Evolutionary conservation across 2,113 vertebrate genomes (phyloP).

Genomic region (Hydropotes inermis): DNA sequence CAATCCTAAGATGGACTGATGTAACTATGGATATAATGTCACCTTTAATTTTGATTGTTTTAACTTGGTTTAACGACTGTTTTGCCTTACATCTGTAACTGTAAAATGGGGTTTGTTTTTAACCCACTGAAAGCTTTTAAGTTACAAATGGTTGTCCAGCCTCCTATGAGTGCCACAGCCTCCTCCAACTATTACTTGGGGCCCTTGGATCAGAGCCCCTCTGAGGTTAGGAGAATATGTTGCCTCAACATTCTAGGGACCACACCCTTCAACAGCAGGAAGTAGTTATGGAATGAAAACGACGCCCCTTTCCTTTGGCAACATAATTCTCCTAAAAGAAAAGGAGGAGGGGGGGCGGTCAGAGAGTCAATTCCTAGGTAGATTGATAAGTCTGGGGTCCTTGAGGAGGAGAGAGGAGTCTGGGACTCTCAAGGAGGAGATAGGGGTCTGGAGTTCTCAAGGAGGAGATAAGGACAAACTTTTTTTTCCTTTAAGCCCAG

Average conservation of each 20-base stretch:
- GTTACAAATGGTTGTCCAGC: not conserved
- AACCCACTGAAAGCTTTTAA: not conserved
- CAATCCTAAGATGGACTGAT: not conserved
- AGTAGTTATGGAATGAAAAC: not conserved
- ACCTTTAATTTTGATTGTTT: not conserved
- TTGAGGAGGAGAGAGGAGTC: not conserved
- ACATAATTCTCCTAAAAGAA: not conserved
- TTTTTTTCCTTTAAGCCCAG: not conserved
- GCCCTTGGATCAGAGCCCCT: not conserved
- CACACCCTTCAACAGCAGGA: not conserved
- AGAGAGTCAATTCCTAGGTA: not conserved
- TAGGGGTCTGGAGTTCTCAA: too few species aligned
- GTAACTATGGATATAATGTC: not conserved
- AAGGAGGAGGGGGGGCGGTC: not conserved
- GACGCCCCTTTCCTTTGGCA: not conserved
- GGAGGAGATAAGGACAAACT: not conserved
- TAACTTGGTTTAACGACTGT: not conserved
- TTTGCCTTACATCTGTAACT: not conserved
- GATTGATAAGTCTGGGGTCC: not conserved
- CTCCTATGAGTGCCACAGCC: not conserved
- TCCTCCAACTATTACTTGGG: not conserved
- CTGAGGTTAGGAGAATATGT: not conserved
- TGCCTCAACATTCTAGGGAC: not conserved
- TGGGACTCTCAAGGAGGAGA: not conserved
- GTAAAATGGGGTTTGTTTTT: not conserved